phyloP scores from a whole-genome alignment of 1,140 invertebrate species.

The Drosophila kanapiae region DNA sequence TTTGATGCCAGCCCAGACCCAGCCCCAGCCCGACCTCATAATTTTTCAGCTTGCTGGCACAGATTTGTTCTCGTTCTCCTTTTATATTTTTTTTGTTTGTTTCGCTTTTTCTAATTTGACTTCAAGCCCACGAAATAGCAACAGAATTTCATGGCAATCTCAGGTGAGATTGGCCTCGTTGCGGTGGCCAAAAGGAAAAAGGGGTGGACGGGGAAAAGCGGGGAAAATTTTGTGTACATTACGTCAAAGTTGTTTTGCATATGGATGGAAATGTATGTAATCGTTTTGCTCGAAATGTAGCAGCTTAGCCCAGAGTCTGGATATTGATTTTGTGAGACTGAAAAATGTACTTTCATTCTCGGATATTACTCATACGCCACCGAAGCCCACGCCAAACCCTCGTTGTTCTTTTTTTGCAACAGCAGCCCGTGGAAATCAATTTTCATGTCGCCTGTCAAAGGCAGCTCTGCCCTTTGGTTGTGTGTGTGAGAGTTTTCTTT shows the following conservation, averaged over 20 bases:
- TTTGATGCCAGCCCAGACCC: constrained; percentile 58
- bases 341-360: constrained; percentile 44
- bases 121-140: constrained; percentile 46
- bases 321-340: constrained; percentile 65
- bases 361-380: constrained; percentile 72
- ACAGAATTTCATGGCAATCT: constrained; percentile 69
- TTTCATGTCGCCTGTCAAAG: constrained; percentile 75
- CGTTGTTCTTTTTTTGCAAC: constrained; percentile 17
- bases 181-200: constrained; percentile 30
- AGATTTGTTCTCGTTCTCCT: constrained; percentile 50
- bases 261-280: constrained; percentile 63
- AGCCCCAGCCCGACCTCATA: constrained; percentile 72
- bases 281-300: constrained; percentile 23
- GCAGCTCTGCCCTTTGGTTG: constrained; percentile 54
- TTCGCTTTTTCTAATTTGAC: constrained; percentile 58
- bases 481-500: constrained; percentile 7
- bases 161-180: constrained; percentile 75
- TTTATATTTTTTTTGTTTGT: neutral
- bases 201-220: neutral
- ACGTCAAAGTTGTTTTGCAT: constrained; percentile 69
- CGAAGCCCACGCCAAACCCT: constrained; percentile 11
- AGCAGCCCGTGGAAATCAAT: constrained; percentile 70
- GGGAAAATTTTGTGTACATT: constrained; percentile 32
- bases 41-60: constrained; percentile 77
- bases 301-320: constrained; percentile 28